Evolutionary conservation across 2,113 vertebrate species (phyloP).

Genomic region (Rhegmatorhina hoffmannsi): DNA sequence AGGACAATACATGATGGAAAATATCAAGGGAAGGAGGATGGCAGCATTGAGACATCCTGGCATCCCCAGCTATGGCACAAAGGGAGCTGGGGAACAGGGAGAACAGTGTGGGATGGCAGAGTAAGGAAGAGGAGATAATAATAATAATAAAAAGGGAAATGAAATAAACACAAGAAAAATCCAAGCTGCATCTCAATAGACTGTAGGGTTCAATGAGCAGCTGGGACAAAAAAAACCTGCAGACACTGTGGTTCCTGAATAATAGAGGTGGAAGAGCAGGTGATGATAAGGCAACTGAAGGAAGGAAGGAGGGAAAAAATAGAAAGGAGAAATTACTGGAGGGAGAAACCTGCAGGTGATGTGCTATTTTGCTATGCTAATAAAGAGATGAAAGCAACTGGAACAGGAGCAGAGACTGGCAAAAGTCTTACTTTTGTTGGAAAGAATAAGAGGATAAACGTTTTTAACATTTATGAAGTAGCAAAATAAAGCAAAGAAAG

Average conservation of each 20-base stretch:
- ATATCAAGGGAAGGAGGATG: not conserved
- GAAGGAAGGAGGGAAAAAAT: not conserved
- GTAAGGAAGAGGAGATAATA: not conserved
- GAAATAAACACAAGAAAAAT: not conserved
- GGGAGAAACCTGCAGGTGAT: conserved; percentile 42
- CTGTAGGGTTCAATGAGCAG: not conserved
- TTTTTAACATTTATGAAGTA: conserved; percentile 55
- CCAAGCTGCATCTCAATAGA: not conserved
- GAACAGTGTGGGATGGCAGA: not conserved
- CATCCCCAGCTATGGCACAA: rapidly evolving
- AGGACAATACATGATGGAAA: not conserved
- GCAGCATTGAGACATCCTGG: not conserved
- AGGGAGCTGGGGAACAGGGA: not conserved
- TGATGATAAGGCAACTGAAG: not conserved
- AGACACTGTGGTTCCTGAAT: not conserved
- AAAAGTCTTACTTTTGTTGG: conserved; percentile 18
- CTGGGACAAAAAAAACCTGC: not conserved
- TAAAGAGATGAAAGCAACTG: conserved; percentile 40
- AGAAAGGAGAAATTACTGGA: conserved; percentile 29
- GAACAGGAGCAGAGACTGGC: conserved; percentile 4
- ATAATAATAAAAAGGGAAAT: conserved; percentile 6
- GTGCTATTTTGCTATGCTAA: conserved; percentile 51
- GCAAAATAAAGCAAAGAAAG: conserved; percentile 63
- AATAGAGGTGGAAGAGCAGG: not conserved
- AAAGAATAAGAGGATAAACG: conserved; percentile 38